A percentile compares a stretch with the other conserved stretches of the same genome.
These are phyloP conservation scores for Pteronura brasiliensis DNA, from an alignment of 2,113 vertebrate species.

Conservation along the genomic window DNA sequence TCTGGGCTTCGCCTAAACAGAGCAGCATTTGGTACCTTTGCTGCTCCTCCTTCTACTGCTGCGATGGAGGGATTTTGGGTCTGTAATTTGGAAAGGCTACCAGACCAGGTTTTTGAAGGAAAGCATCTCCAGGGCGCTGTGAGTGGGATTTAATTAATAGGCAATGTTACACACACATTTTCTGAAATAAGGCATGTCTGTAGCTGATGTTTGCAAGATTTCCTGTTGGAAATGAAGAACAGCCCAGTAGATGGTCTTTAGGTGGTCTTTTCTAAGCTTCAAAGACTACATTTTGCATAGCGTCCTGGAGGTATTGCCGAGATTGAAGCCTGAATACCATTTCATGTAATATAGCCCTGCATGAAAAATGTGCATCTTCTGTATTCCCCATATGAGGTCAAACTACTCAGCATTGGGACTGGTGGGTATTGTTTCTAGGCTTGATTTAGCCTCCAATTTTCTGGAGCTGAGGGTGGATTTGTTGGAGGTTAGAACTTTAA, in stretches of 20 bases:
- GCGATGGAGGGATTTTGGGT: not conserved
- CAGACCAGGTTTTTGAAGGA: not conserved
- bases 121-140: not conserved
- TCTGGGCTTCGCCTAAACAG: not conserved
- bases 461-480: not conserved
- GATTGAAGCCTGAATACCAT: not conserved
- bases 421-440: not conserved
- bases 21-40: not conserved
- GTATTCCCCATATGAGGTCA: not conserved
- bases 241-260: not conserved
- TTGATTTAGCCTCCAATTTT: not conserved
- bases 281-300: not conserved
- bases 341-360: not conserved
- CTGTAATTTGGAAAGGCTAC: not conserved
- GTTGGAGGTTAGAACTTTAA: not conserved
- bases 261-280: not conserved
- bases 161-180: not conserved
- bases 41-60: not conserved
- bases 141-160: not conserved
- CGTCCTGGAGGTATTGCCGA: not conserved
- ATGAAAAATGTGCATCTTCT: not conserved
- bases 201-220: not conserved
- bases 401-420: not conserved
- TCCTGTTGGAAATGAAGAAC: not conserved
- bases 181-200: not conserved